Conservation (phyloP, 2,113 vertebrate species). For the Stictonetta naevosa region DNA sequence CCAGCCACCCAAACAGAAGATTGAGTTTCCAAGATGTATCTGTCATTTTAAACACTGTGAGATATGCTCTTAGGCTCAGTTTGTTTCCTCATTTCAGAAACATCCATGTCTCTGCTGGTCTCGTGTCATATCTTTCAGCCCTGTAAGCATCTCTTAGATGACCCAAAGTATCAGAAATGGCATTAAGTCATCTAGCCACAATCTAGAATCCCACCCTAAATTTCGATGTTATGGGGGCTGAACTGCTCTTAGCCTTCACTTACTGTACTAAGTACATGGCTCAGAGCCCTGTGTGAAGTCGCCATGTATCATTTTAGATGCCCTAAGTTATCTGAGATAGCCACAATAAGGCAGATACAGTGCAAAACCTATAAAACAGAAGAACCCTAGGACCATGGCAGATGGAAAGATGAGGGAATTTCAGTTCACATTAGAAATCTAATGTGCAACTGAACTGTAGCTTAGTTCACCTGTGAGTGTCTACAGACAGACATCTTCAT, state of each 20-base stretch:
- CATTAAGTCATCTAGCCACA: neutral
- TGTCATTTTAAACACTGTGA: neutral
- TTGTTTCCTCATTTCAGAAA: neutral
- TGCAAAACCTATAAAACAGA: neutral
- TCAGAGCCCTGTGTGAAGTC: neutral
- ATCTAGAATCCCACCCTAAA: neutral
- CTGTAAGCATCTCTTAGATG: neutral
- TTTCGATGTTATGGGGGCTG: neutral
- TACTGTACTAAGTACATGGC: rapidly evolving
- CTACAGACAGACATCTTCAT: neutral
- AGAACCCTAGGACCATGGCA: neutral
- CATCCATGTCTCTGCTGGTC: neutral
- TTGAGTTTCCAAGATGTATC: neutral
- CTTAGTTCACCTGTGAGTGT: neutral
- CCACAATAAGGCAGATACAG: neutral
- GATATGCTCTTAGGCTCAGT: neutral
- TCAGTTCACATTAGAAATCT: neutral
- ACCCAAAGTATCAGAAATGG: neutral
- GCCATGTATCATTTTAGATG: neutral
- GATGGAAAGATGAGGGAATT: neutral
- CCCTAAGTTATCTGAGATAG: neutral
- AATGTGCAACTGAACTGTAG: neutral
- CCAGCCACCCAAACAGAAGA: neutral
- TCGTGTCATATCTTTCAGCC: rapidly evolving
- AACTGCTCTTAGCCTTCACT: neutral